phyloP scores from a whole-genome alignment of 2,113 vertebrate species.

The Carassius gibelio region DNA sequence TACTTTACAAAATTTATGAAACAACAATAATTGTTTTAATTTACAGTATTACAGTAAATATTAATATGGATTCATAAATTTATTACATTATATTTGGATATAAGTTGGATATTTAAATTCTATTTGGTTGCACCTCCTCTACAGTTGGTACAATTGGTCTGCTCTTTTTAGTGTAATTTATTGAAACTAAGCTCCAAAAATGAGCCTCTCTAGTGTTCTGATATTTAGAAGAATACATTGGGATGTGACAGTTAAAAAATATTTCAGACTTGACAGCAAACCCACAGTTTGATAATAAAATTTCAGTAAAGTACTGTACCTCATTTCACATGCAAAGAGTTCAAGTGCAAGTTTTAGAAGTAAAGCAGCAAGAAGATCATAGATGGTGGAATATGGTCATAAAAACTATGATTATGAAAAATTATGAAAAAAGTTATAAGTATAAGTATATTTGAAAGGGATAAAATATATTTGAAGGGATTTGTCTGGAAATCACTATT shows the following conservation, averaged over 20 bases:
- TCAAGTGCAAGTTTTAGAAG: neutral
- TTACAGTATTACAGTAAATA: too few relatives aligned
- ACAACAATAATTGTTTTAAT: too few relatives aligned
- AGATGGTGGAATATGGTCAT: neutral
- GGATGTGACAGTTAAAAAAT: too few relatives aligned
- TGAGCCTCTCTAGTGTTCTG: neutral
- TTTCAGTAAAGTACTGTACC: neutral
- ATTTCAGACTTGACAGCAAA: neutral
- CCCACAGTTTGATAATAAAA: neutral
- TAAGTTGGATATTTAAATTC: neutral
- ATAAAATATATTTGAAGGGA: too few relatives aligned
- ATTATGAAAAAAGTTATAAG: neutral
- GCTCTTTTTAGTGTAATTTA: neutral
- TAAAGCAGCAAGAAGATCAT: neutral
- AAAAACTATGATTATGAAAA: neutral
- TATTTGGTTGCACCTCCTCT: neutral
- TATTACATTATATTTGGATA: neutral
- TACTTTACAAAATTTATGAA: too few relatives aligned
- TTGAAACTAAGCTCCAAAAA: neutral
- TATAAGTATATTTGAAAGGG: too few relatives aligned
- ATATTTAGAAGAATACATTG: neutral
- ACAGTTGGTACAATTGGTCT: neutral
- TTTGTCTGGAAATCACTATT: too few relatives aligned
- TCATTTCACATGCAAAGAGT: neutral
- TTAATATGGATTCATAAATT: neutral